Evolutionary conservation across 2,113 vertebrate genomes (phyloP).

Genomic region (Odobenus rosmarus): DNA sequence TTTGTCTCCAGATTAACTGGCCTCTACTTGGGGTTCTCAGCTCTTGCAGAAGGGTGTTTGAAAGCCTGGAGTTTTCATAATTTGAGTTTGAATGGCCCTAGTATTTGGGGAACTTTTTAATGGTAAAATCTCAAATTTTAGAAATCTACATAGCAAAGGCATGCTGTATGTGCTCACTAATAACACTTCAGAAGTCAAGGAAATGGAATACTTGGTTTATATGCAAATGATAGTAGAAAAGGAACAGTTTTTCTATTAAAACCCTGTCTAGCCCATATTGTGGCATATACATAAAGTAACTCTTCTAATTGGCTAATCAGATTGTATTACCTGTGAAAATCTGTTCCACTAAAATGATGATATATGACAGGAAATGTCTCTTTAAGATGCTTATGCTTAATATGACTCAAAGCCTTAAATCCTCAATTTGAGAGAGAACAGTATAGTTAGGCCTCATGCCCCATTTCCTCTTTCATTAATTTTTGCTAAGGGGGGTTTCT

Average conservation of each 20-base stretch:
- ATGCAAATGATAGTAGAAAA: background rate
- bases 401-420: background rate
- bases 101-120: background rate
- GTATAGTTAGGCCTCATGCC: slow-evolving; percentile 38
- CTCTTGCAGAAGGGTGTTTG: background rate
- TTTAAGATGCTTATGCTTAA: background rate
- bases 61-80: background rate
- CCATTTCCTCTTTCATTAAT: slow-evolving; percentile 54
- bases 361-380: slow-evolving; percentile 64
- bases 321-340: slow-evolving; percentile 54
- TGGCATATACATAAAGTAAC: slow-evolving; percentile 39
- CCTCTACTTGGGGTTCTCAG: background rate
- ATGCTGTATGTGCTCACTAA: background rate
- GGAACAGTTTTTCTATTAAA: background rate
- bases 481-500: slow-evolving; percentile 42
- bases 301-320: slow-evolving; percentile 63
- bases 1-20: background rate
- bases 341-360: slow-evolving; percentile 22
- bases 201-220: background rate
- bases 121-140: background rate
- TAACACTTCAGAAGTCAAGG: background rate
- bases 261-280: background rate
- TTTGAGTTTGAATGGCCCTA: background rate
- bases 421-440: background rate
- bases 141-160: background rate